Conservation (phyloP, 2,797 vertebrate genomes). For the Dendrocincla tyrannina region DNA sequence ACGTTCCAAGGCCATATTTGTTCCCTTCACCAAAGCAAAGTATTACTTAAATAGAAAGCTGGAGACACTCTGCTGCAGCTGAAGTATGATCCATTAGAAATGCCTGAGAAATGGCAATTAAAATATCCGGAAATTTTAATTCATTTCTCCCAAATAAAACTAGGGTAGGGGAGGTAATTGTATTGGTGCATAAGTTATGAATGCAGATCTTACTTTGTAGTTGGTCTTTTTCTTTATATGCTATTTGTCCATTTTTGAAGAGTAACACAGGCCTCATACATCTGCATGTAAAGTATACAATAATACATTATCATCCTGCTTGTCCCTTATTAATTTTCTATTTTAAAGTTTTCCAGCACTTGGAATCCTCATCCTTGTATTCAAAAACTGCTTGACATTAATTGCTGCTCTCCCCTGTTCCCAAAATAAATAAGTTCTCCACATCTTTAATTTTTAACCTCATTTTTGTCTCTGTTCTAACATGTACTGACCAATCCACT, state of each 20-base stretch:
- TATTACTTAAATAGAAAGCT: conserved; percentile 11
- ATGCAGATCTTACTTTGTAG: neutral
- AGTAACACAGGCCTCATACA: neutral
- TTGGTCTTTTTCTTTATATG: neutral
- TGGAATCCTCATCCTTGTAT: neutral
- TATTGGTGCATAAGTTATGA: neutral
- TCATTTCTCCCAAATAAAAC: neutral
- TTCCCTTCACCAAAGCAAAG: neutral
- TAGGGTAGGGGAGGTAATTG: neutral
- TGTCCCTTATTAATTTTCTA: neutral
- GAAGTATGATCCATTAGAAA: neutral
- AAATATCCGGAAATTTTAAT: neutral
- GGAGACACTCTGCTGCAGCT: neutral
- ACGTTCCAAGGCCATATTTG: conserved; percentile 13
- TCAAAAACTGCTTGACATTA: neutral
- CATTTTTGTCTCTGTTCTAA: neutral
- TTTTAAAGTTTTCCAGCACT: neutral
- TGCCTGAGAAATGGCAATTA: neutral
- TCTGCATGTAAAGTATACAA: neutral
- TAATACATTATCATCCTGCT: neutral
- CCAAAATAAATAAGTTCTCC: neutral
- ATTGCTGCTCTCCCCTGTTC: neutral
- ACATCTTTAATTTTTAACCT: neutral
- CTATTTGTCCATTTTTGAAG: neutral
- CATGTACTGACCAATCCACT: neutral